Conservation (phyloP, 2,113 vertebrate species). For the Falco punctatus region DNA sequence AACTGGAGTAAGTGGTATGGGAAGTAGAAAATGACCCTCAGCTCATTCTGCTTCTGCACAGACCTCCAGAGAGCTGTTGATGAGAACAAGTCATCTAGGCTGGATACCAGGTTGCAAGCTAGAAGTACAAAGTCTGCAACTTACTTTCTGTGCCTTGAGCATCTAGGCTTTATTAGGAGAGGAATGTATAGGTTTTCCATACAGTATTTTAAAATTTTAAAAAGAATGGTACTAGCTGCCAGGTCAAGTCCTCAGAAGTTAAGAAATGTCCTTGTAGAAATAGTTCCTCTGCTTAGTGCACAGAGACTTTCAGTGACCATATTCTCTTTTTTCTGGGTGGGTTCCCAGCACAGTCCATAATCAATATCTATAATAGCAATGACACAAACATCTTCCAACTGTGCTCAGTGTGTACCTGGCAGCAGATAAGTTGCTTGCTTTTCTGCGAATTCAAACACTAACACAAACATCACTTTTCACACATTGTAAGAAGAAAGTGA, state of each 20-base stretch:
- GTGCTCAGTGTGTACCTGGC: neutral
- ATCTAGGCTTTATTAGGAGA: neutral
- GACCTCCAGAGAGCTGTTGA: neutral
- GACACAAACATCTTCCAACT: neutral
- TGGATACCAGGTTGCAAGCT: neutral
- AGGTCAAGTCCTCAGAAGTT: neutral
- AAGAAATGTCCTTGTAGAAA: neutral
- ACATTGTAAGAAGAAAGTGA: neutral
- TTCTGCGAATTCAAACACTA: neutral
- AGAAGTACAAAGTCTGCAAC: neutral
- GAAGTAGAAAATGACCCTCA: neutral
- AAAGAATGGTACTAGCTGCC: neutral
- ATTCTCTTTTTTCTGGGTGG: neutral
- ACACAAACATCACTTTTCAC: neutral
- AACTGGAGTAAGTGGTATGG: neutral
- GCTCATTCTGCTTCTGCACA: neutral
- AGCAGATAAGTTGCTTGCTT: neutral
- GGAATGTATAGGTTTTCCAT: neutral
- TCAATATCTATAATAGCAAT: neutral
- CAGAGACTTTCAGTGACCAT: neutral
- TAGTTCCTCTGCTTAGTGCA: neutral
- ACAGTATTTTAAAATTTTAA: neutral
- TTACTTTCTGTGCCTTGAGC: neutral
- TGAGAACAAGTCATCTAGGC: neutral
- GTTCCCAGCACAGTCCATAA: neutral